These are phyloP conservation scores for Ips typographus DNA, from an alignment of 1,140 invertebrate genomes.

Conservation along the genomic window DNA sequence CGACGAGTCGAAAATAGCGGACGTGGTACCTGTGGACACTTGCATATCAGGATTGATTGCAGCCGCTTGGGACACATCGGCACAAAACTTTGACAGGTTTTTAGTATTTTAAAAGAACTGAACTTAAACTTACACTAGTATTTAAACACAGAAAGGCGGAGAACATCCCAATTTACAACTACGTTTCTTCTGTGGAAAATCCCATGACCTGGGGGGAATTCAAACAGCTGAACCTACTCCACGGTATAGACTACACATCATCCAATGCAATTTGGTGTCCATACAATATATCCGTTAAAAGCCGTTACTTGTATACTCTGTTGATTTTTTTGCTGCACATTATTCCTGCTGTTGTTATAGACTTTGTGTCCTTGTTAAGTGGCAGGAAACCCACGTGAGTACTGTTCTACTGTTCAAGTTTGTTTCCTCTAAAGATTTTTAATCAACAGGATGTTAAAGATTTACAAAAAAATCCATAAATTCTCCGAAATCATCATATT, in stretches of 20 bases:
- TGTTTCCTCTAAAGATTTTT: not conserved
- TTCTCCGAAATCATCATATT: slow-evolving; percentile 70
- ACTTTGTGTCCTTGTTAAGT: slow-evolving; percentile 55
- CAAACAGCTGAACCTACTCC: slow-evolving; percentile 54
- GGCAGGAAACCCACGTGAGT: slow-evolving; percentile 62
- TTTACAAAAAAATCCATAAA: slow-evolving; percentile 74
- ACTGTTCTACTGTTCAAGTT: not conserved
- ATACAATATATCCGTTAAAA: slow-evolving; percentile 55
- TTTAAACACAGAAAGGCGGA: slow-evolving; percentile 49
- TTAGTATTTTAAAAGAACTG: not conserved
- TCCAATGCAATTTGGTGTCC: slow-evolving; percentile 61
- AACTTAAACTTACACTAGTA: slow-evolving; percentile 23
- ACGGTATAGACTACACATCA: slow-evolving; percentile 57
- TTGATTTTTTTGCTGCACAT: slow-evolving; percentile 58
- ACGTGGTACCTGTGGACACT: slow-evolving; percentile 74
- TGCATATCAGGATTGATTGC: slow-evolving; percentile 77
- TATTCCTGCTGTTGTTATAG: slow-evolving; percentile 62
- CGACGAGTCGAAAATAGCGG: slow-evolving; percentile 60
- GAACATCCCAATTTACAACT: slow-evolving; percentile 70
- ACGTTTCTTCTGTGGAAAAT: slow-evolving; percentile 67
- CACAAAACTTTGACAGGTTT: slow-evolving; percentile 47
- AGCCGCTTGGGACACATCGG: slow-evolving; percentile 62
- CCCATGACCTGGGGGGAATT: slow-evolving; percentile 68
- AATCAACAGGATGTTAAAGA: slow-evolving; percentile 61
- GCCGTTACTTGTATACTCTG: slow-evolving; percentile 47